A percentile compares a stretch with the other conserved stretches of the same genome.
These are phyloP conservation scores for Hoplostethus mediterraneus DNA, from an alignment of 2,797 vertebrate genomes.

Conservation along the genomic window DNA sequence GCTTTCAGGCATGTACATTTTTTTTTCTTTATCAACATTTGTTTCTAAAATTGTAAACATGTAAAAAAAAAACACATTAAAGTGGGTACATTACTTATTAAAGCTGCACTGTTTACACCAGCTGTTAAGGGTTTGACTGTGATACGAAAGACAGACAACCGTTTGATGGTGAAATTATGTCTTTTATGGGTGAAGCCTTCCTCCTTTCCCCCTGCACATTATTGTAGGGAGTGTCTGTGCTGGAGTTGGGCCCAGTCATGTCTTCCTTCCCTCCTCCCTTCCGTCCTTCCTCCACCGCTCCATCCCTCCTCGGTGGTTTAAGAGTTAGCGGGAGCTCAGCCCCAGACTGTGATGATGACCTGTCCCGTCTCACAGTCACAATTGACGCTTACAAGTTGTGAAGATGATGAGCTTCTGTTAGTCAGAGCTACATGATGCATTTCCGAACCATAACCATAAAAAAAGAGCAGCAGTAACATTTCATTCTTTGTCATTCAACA, in stretches of 20 bases:
- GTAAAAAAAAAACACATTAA: constrained; percentile 24
- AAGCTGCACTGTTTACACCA: constrained; percentile 28
- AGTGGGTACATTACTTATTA: constrained; percentile 22
- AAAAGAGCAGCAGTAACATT: constrained; percentile 29
- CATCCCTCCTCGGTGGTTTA: constrained; percentile 45
- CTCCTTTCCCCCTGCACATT: constrained; percentile 59
- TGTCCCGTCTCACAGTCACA: constrained; percentile 36
- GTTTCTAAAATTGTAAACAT: neutral
- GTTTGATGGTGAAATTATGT: constrained; percentile 63
- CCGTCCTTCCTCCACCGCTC: constrained; percentile 47
- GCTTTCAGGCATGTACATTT: neutral
- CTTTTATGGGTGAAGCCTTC: constrained; percentile 56
- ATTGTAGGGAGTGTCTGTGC: constrained; percentile 64
- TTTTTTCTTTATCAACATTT: neutral
- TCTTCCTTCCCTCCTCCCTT: constrained; percentile 51
- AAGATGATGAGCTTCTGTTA: constrained; percentile 37
- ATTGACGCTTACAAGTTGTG: constrained; percentile 43
- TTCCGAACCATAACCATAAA: constrained; percentile 28
- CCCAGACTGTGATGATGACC: constrained; percentile 52
- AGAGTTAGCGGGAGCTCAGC: constrained; percentile 34
- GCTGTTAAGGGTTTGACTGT: constrained; percentile 59
- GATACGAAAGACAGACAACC: constrained; percentile 50
- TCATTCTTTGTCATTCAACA: constrained; percentile 19
- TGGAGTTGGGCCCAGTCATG: constrained; percentile 68
- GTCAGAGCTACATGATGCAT: constrained; percentile 23